Percentiles rank a stretch among this genome's conserved stretches.
These are phyloP conservation scores for Acanthosepion esculentum DNA, from an alignment of 2,888 invertebrate genomes.

Conservation along the genomic window DNA sequence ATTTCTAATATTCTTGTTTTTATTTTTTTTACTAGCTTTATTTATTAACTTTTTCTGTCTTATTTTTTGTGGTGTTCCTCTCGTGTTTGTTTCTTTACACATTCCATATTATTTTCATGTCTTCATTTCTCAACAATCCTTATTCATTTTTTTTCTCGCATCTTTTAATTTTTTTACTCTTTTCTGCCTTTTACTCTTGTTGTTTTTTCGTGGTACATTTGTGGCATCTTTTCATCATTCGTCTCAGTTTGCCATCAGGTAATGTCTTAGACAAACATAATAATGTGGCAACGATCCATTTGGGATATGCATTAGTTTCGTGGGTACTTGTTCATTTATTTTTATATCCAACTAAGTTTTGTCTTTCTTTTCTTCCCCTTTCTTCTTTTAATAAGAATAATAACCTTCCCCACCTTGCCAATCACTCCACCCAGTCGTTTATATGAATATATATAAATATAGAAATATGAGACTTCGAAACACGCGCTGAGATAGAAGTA, in stretches of 20 bases:
- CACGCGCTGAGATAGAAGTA: background rate
- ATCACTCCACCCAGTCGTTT: background rate
- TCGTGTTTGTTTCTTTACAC: background rate
- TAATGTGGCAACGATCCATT: background rate
- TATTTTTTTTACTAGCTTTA: background rate
- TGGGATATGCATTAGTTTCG: background rate
- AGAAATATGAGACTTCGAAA: background rate
- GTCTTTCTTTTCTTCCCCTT: background rate
- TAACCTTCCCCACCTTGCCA: background rate
- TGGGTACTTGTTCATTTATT: conserved; percentile 4
- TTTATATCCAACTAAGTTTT: background rate
- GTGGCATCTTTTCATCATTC: conserved; percentile 33
- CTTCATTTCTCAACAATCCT: background rate
- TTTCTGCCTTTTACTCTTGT: background rate
- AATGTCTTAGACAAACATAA: conserved; percentile 33
- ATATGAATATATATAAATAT: background rate
- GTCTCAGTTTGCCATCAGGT: background rate
- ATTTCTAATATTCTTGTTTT: background rate
- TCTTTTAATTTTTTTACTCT: background rate
- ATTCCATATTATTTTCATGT: background rate
- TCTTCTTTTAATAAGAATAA: background rate
- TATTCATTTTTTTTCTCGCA: background rate
- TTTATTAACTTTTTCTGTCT: background rate
- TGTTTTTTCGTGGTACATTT: background rate
- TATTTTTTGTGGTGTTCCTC: background rate